A percentile compares a stretch with the other conserved stretches of the same genome.
Conservation (phyloP, 1,140 invertebrate genomes). For the Agrilus planipennis region DNA sequence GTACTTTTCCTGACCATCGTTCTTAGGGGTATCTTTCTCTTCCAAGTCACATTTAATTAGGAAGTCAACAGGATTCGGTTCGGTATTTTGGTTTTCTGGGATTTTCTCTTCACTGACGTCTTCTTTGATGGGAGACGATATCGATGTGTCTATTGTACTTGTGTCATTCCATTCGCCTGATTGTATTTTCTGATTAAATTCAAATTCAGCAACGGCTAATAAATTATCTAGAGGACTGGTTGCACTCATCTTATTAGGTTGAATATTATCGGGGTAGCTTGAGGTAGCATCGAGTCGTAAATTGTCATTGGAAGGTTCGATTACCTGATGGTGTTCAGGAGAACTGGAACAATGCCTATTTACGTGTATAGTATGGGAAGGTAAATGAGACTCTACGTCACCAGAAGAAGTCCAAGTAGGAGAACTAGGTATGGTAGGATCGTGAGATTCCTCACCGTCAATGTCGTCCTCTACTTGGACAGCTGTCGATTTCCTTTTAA, state of each 20-base stretch:
- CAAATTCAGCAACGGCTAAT: conserved; percentile 44
- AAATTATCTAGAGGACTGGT: conserved; percentile 42
- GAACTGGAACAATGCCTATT: conserved; percentile 26
- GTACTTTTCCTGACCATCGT: conserved; percentile 5
- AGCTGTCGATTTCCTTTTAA: conserved; percentile 20
- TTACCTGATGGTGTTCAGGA: conserved; percentile 33
- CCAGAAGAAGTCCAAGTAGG: conserved; percentile 31
- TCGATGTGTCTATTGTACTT: background rate
- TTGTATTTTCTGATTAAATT: conserved; percentile 38
- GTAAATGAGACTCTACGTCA: conserved; percentile 44
- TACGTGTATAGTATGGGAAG: conserved; percentile 43
- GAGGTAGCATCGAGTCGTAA: too few relatives aligned
- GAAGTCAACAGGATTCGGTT: background rate
- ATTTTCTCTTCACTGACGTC: background rate
- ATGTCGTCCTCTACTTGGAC: conserved; percentile 20
- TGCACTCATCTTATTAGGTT: conserved; percentile 29
- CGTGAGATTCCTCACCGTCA: conserved; percentile 10
- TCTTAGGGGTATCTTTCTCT: conserved; percentile 6
- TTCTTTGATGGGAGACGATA: background rate
- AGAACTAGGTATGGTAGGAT: conserved; percentile 5
- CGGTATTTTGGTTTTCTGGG: conserved; percentile 2
- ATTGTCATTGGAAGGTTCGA: too few relatives aligned
- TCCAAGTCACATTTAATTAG: conserved; percentile 12
- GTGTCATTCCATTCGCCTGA: conserved; percentile 26
- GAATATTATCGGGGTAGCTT: too few relatives aligned